Evolutionary conservation across 2,888 invertebrate species (phyloP).

Genomic region (Elgonia sp.): DNA sequence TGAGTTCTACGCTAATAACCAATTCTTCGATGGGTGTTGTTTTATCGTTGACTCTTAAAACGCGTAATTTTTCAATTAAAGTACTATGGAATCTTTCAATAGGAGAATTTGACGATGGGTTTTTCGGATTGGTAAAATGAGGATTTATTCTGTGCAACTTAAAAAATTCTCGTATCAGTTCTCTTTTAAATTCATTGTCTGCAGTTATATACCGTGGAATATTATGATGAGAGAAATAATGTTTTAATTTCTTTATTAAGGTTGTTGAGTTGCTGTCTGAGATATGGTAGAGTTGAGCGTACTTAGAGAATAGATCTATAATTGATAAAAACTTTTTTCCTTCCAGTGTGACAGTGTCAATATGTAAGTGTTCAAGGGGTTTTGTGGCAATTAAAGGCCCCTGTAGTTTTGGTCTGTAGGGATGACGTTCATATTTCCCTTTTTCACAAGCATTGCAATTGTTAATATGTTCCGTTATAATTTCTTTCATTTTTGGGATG

Average conservation of each 20-base stretch:
- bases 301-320: conserved; percentile 10
- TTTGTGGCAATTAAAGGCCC: conserved; percentile 18
- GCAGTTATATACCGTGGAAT: background rate
- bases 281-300: conserved; percentile 17
- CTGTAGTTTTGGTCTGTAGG: conserved; percentile 14
- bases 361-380: conserved; percentile 23
- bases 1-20: background rate
- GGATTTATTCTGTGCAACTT: background rate
- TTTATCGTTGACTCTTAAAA: background rate
- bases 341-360: conserved; percentile 10
- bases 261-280: conserved; percentile 21
- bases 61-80: conserved; percentile 8
- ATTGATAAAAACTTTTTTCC: conserved; percentile 4
- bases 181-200: no score
- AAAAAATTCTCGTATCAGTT: conserved; percentile 8
- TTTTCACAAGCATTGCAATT: conserved; percentile 22
- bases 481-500: conserved; percentile 29
- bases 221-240: conserved; percentile 15
- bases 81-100: conserved; percentile 14
- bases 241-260: conserved; percentile 17
- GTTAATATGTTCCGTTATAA: conserved; percentile 18
- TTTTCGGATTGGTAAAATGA: conserved; percentile 13
- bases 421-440: conserved; percentile 34
- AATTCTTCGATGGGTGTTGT: background rate
- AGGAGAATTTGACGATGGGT: conserved; percentile 9